These are phyloP conservation scores for Wasmannia auropunctata DNA, from an alignment of 1,140 invertebrate species.

Conservation along the genomic window DNA sequence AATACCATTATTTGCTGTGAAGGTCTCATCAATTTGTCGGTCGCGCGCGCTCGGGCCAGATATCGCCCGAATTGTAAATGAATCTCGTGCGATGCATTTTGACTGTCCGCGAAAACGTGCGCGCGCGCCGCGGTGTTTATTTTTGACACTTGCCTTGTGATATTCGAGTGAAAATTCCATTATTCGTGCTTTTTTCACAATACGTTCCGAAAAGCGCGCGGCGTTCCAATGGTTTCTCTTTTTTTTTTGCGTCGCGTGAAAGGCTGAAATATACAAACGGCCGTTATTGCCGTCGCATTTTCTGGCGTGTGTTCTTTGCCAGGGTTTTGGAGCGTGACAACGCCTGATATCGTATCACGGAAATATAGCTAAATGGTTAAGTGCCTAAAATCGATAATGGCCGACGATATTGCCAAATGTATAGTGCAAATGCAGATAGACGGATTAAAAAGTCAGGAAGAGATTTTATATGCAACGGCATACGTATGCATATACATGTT, in stretches of 20 bases:
- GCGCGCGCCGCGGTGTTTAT: constrained; percentile 31
- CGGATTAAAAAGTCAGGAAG: constrained; percentile 15
- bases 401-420: not conserved
- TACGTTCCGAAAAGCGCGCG: constrained; percentile 27
- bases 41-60: constrained; percentile 7
- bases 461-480: not conserved
- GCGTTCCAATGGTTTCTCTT: constrained; percentile 2
- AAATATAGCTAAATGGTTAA: constrained; percentile 54
- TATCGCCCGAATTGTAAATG: constrained; percentile 46
- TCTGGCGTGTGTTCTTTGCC: constrained; percentile 36
- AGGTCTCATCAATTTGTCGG: constrained; percentile 44
- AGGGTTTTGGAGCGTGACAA: constrained; percentile 48
- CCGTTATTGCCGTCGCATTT: constrained; percentile 38
- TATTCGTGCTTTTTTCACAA: constrained; percentile 44
- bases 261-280: constrained; percentile 44
- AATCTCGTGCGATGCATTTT: constrained; percentile 34
- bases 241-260: constrained; percentile 28
- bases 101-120: not conserved
- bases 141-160: constrained; percentile 56
- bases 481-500: not conserved
- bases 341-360: constrained; percentile 42
- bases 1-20: constrained; percentile 37
- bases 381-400: constrained; percentile 43
- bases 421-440: constrained; percentile 46
- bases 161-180: constrained; percentile 46